These are phyloP conservation scores for Dasyprocta punctata DNA, from an alignment of 2,113 vertebrate species.

Conservation along the genomic window DNA sequence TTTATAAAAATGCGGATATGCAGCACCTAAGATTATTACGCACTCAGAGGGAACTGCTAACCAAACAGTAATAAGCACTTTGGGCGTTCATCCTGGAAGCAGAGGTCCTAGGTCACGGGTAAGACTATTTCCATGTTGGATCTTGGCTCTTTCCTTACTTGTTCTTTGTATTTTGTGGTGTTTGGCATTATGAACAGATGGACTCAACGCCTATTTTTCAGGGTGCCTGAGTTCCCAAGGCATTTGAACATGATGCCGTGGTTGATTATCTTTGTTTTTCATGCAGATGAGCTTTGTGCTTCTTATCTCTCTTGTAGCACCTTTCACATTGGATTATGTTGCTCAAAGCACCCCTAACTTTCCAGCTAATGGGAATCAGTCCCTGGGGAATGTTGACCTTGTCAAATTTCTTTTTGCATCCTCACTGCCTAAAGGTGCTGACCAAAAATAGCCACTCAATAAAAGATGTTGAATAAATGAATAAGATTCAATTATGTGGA, in stretches of 20 bases:
- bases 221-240: neutral
- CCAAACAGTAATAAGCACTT: neutral
- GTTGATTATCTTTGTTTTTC: neutral
- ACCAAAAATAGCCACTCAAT: constrained; percentile 1
- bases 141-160: neutral
- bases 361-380: neutral
- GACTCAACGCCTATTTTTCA: neutral
- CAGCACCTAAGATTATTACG: neutral
- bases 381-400: neutral
- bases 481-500: constrained; percentile 21
- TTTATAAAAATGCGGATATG: neutral
- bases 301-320: neutral
- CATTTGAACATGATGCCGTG: rapidly evolving
- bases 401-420: neutral
- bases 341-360: neutral
- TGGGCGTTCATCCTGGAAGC: neutral
- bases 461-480: neutral
- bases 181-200: neutral
- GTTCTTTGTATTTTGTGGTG: neutral
- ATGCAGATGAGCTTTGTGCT: neutral
- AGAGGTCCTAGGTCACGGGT: neutral
- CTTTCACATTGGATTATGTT: neutral
- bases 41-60: neutral
- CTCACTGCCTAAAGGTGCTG: neutral
- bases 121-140: neutral